Evolutionary conservation across 2,113 vertebrate genomes (phyloP), one percentile per base, ranked within the genome.

Genomic region (Morone saxatilis): DNA sequence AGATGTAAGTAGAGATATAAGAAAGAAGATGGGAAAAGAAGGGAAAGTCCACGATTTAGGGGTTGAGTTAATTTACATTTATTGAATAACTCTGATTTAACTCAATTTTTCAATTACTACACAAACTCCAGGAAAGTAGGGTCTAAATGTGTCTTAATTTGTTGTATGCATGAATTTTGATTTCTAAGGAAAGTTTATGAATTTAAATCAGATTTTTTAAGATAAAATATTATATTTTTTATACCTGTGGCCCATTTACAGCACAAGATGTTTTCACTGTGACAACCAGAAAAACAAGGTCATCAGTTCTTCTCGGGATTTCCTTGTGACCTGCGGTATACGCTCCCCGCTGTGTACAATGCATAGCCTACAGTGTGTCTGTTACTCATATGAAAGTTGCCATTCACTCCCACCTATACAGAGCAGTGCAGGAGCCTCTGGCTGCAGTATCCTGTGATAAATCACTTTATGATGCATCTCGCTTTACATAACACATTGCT

Each of bases 61-160:
- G 40, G 12, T n/a, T 56, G 56, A 83, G 53, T 81, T 71, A 38
- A 80, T 76, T 76, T 82, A 84, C 40, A 69, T 74, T 86, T 75
- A 78, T 71, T 80, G 36, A 91, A 79, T 84, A 81, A 89, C 48
- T 51, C 47, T 66, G 22, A 22, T 66, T 66, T 75, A 67, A 76
- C 43, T 70, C 71, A 67, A n/a, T 72, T 66, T 78, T 71, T 73
- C 54, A 88, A 80, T 88, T 86, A 84, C 10, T 50, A n/a, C 38
- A 7, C 8, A 72, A 84, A 75, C 70, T 60, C 41, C 48, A 40
- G 59, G 48, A 76, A 78, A 76, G 22, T 0, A 8, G 19, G 50
- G 22, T 51, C 5, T 13, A 45, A 5, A 40, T 43, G 10, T 43
- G 19, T 65, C 1, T 41, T 17, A 31, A 16, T 60, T 25, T 51